A percentile compares a stretch with the other conserved stretches of the same genome.
phyloP scores from a whole-genome alignment of 1,140 invertebrate species.

The Leptopilina boulardi region DNA sequence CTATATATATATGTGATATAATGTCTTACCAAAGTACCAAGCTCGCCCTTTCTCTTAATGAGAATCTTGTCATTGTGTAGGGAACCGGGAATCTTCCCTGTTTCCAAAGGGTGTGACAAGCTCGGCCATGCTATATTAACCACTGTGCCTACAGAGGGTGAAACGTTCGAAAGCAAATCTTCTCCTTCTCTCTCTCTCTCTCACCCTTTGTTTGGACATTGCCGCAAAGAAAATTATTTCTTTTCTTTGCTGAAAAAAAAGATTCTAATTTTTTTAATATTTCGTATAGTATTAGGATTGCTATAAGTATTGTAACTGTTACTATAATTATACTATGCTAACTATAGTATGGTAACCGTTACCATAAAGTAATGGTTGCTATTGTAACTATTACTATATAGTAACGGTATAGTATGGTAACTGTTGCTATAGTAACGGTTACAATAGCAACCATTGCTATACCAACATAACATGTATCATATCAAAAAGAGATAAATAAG shows the following conservation, averaged over 20 bases:
- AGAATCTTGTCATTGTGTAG: not conserved
- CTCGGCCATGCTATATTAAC: conserved; percentile 18
- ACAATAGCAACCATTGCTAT: too few species aligned
- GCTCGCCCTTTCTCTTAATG: conserved; percentile 15
- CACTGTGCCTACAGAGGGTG: conserved; percentile 21
- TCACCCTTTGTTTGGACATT: not conserved
- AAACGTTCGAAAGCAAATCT: not conserved
- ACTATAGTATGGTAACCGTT: too few species aligned
- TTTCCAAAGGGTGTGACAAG: conserved; percentile 24
- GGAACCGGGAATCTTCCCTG: not conserved
- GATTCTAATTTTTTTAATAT: too few species aligned
- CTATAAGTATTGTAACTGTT: too few species aligned
- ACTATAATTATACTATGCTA: too few species aligned
- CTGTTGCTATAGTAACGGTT: too few species aligned
- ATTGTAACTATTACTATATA: too few species aligned
- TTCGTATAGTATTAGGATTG: too few species aligned
- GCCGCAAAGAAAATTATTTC: not conserved
- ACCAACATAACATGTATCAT: too few species aligned
- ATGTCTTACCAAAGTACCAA: conserved; percentile 19
- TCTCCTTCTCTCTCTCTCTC: not conserved
- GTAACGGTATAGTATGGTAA: too few species aligned
- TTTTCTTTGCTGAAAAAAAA: not conserved
- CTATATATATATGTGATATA: not conserved
- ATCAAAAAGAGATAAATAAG: not conserved
- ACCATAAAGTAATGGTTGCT: too few species aligned